Evolutionary conservation across 2,113 vertebrate species (phyloP).

Genomic region (Campylorhamphus procurvoides): DNA sequence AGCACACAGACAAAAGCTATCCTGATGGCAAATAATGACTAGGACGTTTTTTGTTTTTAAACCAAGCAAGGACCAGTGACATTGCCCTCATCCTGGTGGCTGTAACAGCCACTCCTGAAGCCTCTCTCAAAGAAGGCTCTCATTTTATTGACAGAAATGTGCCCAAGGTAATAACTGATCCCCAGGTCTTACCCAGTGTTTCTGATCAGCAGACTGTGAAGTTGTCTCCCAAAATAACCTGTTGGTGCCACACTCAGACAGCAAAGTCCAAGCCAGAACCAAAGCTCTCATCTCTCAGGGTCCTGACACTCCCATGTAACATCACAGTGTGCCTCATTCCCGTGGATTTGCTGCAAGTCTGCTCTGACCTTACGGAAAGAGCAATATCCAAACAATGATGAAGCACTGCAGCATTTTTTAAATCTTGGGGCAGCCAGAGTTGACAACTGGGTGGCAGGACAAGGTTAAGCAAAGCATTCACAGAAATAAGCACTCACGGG

Average conservation of each 20-base stretch:
- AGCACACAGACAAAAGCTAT: not conserved
- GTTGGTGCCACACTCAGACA: not conserved
- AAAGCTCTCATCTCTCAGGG: not conserved
- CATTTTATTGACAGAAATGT: not conserved
- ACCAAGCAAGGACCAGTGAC: not conserved
- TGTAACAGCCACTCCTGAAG: not conserved
- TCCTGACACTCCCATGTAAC: not conserved
- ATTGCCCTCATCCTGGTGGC: not conserved
- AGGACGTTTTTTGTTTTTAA: not conserved
- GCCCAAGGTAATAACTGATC: not conserved
- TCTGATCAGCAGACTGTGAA: not conserved
- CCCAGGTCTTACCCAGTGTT: not conserved
- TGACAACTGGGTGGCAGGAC: not conserved
- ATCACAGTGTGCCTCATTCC: not conserved
- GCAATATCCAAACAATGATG: constrained; percentile 20
- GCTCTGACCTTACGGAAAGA: constrained; percentile 35
- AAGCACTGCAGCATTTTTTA: constrained; percentile 11
- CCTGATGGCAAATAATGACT: not conserved
- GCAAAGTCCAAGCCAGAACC: not conserved
- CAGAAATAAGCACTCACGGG: not conserved
- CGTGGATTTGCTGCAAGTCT: constrained; percentile 11
- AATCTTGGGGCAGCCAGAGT: not conserved
- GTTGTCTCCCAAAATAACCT: not conserved
- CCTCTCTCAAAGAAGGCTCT: not conserved
- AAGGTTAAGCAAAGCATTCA: not conserved